Base-by-base conservation (phyloP, 2,888 invertebrate species). In the Emmelina monodactyla region DNA sequence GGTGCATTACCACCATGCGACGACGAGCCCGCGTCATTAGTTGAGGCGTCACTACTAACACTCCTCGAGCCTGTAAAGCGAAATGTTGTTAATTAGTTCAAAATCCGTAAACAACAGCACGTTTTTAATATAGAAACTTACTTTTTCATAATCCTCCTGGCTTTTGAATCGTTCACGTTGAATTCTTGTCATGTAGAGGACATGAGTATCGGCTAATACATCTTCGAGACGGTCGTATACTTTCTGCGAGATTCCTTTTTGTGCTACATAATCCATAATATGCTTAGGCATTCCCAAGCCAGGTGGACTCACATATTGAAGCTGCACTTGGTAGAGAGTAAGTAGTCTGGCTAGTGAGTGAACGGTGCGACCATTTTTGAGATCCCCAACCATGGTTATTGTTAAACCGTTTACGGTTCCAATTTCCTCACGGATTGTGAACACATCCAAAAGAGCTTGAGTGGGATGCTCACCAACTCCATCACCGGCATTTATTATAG, bases 351-450 rank as follows among this genome's bases (percentile, higher is more conserved):
- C 97, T 38, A 99, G 78, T 0, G 98, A 99, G 71, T 99, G 99
- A 0, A 99, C 99, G 2, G 99, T 99, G 22, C 99, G 85, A 1
- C 99, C 98, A 68, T 99, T 92, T 65, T 95, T 97, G 48, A 99
- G 80, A 69, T 99, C 99, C 3, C 99, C 99, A 13, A 98, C 97
- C 88, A 99, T 89, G 1, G 98, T 98, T 34, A 99, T 95, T 0
- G 94, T 97, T 7, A 99, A 82, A 0, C 95, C 95, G 61, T 99
- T 98, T 0, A 99, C 97, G 0, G 98, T 99, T 48, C 98, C 98
- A 41, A 99, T 94, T 82, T 99, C 98, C 75, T 99, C 97, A 43
- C 98, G 85, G 51, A 99, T 99, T 3, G 99, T 98, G 60, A 97
- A 99, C 2, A 98, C 88, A 59, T 99, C 99, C 7, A 99, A 80